phyloP scores from a whole-genome alignment of 2,113 vertebrate genomes.

The Labeo catla region DNA sequence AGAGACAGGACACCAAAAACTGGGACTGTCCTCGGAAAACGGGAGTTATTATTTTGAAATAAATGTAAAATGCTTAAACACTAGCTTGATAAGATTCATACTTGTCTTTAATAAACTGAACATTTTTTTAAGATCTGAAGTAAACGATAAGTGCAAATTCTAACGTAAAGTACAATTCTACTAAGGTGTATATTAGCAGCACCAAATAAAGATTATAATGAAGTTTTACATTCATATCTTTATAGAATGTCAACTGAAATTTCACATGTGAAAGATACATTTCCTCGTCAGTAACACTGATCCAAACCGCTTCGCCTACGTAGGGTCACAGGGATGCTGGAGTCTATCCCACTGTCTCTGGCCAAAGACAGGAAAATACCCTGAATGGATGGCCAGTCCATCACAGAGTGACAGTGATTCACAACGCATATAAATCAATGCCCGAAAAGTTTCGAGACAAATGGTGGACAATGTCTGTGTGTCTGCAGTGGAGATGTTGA shows the following conservation, averaged over 20 bases:
- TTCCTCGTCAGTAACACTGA: not conserved
- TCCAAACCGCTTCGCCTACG: not conserved
- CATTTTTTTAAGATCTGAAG: not conserved
- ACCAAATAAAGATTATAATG: not conserved
- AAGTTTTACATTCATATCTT: not conserved
- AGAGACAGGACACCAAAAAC: no score
- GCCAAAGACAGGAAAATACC: not conserved
- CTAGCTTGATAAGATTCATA: no score
- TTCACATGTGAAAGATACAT: not conserved
- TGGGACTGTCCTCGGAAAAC: no score
- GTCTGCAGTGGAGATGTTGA: slow-evolving; percentile 12
- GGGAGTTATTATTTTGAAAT: no score
- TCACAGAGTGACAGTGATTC: not conserved
- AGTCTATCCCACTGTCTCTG: not conserved
- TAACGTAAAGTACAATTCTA: not conserved
- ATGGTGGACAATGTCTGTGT: slow-evolving; percentile 4
- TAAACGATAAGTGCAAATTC: not conserved
- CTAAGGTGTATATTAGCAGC: not conserved
- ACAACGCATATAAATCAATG: slow-evolving; percentile 4
- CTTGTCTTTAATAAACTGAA: not conserved
- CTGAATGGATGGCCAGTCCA: not conserved
- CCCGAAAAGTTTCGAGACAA: slow-evolving; percentile 31
- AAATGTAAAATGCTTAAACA: no score
- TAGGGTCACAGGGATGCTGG: not conserved
- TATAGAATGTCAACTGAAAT: not conserved